phyloP scores from a whole-genome alignment of 2,797 vertebrate species.

The Coregonus ussuriensis region DNA sequence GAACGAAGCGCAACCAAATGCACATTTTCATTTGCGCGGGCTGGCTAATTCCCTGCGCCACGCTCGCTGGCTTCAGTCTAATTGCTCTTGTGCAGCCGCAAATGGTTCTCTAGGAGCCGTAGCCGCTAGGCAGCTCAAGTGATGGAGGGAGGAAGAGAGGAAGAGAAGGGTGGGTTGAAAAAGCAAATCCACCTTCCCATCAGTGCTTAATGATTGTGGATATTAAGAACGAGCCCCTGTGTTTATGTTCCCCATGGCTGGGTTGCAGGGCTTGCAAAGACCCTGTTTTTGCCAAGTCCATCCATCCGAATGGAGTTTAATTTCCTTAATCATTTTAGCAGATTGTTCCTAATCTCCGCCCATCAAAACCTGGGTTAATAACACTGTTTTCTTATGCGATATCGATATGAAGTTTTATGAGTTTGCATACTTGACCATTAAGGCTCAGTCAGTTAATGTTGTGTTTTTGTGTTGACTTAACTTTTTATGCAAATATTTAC shows the following conservation, averaged over 20 bases:
- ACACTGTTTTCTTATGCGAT: background rate
- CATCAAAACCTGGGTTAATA: background rate
- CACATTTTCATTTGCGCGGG: slow-evolving; percentile 36
- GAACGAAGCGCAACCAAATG: slow-evolving; percentile 18
- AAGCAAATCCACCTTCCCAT: slow-evolving; percentile 22
- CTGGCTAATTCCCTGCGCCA: slow-evolving; percentile 25
- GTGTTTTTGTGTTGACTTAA: background rate
- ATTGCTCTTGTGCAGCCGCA: slow-evolving; percentile 32
- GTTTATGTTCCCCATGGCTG: slow-evolving; percentile 16
- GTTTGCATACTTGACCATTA: background rate
- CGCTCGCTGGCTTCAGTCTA: slow-evolving; percentile 28
- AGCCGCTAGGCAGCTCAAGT: slow-evolving; percentile 5
- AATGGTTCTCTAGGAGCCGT: slow-evolving; percentile 6
- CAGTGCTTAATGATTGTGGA: slow-evolving; percentile 33
- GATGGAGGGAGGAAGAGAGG: background rate
- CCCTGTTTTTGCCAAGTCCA: background rate
- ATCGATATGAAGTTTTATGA: background rate
- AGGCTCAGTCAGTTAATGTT: background rate
- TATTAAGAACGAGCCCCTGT: slow-evolving; percentile 12
- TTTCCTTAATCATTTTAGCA: slow-evolving; percentile 33
- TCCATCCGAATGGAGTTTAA: slow-evolving; percentile 1
- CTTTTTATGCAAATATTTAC: too few relatives aligned
- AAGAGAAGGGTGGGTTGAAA: background rate
- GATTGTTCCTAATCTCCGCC: background rate
- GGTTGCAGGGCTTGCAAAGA: slow-evolving; percentile 1